Conservation (phyloP, 2,797 vertebrate genomes). For the Oophaga sylvatica region DNA sequence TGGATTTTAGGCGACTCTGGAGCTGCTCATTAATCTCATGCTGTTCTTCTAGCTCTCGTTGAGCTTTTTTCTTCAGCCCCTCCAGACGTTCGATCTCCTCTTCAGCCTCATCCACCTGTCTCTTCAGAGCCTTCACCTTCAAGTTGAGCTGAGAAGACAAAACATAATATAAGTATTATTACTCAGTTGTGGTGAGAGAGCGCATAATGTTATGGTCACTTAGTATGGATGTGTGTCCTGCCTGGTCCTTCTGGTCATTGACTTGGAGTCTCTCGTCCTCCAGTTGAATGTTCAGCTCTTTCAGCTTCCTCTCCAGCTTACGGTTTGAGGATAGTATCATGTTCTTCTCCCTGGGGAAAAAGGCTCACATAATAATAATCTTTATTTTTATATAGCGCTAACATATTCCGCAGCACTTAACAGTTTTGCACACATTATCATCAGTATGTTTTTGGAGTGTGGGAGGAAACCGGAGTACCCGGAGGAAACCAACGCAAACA, state of each 20-base stretch:
- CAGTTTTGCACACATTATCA: no score
- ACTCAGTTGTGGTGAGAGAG: neutral
- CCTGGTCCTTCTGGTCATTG: constrained; percentile 92
- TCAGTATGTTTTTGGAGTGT: no score
- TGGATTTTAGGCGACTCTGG: constrained; percentile 79
- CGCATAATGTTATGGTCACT: no score
- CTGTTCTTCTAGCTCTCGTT: constrained; percentile 91
- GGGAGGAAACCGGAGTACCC: no score
- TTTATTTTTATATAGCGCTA: no score
- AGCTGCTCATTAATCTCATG: constrained; percentile 88
- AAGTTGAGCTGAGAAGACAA: constrained; percentile 79
- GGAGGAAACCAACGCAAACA: no score
- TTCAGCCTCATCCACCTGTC: constrained; percentile 94
- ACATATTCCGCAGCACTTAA: no score
- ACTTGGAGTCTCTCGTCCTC: constrained; percentile 90
- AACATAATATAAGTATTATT: neutral
- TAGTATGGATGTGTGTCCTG: constrained; percentile 60
- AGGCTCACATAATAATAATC: neutral
- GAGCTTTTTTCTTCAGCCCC: constrained; percentile 82
- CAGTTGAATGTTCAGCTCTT: constrained; percentile 87
- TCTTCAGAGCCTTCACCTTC: constrained; percentile 92
- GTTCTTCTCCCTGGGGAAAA: constrained; percentile 82
- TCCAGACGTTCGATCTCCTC: constrained; percentile 91
- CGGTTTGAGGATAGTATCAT: constrained; percentile 81
- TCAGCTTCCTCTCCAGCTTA: constrained; percentile 91